Evolutionary conservation across 2,113 vertebrate species (phyloP), one percentile per base, ranked within the genome.

Genomic region (Pogonocichla stellata): DNA sequence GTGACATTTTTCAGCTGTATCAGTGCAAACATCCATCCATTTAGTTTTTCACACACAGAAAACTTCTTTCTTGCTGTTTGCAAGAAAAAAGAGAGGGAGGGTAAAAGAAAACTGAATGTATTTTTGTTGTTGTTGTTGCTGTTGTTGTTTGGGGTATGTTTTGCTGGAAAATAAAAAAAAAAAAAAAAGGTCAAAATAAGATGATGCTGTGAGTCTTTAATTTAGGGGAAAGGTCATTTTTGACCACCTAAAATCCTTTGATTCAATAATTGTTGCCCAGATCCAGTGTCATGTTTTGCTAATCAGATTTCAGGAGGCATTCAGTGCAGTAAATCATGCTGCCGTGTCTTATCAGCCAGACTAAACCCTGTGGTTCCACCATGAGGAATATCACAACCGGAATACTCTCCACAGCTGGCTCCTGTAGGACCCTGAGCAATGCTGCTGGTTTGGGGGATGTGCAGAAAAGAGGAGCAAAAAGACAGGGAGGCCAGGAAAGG

Each of bases 21-120:
- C 89, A 86, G 77, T 89, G 61, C 88, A 94, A 97, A 95, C 86
- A 91, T 79, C 73, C 83, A 94, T 92, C 88, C 71, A 47, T 71
- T 96, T 92, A 61, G 24, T 70, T 90, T 90, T 93, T 93, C 47
- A 80, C 51, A 15, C 50, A 80, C 33, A 96, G 72, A 94, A 90
- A 96, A 93, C 34, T 77, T 72, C 54, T 94, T 87, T 90, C 60
- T 92, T 80, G 45, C 24, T 58, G 5, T 79, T 82, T 60, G 31
- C 15, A 69, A 48, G n/a, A 82, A 47, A 31, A 42, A 29, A 69
- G 10, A 65, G 48, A 24, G 38, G 29, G 31, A 64, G 33, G 60
- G 43, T 92, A 88, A 96, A 94, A 83, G 88, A 93, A 93, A 96
- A 90, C 36, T 40, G 79, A 40, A 40, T 0, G 0, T 43, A 42